phyloP scores from a whole-genome alignment of 2,888 invertebrate genomes.

The Omphaloscelis lunosa region DNA sequence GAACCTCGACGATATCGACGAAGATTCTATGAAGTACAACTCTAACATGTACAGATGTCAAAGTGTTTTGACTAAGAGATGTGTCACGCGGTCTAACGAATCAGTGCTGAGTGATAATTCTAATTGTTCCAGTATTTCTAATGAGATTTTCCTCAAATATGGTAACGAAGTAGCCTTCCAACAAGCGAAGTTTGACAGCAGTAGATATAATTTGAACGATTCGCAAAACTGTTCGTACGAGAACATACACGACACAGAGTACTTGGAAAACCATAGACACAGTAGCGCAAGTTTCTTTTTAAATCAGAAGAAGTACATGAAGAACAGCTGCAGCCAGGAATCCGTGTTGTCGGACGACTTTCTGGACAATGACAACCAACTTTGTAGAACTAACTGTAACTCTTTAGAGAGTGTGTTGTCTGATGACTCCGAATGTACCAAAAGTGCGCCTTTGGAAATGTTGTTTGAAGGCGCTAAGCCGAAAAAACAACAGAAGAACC shows the following conservation, averaged over 20 bases:
- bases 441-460: conserved; percentile 94
- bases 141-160: conserved; percentile 89
- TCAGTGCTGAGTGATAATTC: conserved; percentile 89
- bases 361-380: conserved; percentile 90
- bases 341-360: conserved; percentile 94
- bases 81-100: conserved; percentile 91
- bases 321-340: conserved; percentile 93
- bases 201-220: conserved; percentile 87
- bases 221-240: conserved; percentile 88
- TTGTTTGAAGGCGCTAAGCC: conserved; percentile 91
- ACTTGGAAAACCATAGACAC: conserved; percentile 91
- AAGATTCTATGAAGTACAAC: conserved; percentile 84
- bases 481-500: conserved; percentile 80
- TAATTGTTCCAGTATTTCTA: conserved; percentile 88
- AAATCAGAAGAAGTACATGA: conserved; percentile 92
- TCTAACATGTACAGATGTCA: conserved; percentile 86
- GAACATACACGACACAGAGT: conserved; percentile 84
- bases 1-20: conserved; percentile 89
- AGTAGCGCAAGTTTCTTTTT: conserved; percentile 96
- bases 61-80: conserved; percentile 89
- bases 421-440: conserved; percentile 94
- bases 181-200: conserved; percentile 85
- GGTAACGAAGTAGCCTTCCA: conserved; percentile 88
- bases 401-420: conserved; percentile 95
- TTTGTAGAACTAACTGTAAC: conserved; percentile 93